Base-by-base conservation (phyloP, 2,797 vertebrate genomes). In the Luscinia luscinia region DNA sequence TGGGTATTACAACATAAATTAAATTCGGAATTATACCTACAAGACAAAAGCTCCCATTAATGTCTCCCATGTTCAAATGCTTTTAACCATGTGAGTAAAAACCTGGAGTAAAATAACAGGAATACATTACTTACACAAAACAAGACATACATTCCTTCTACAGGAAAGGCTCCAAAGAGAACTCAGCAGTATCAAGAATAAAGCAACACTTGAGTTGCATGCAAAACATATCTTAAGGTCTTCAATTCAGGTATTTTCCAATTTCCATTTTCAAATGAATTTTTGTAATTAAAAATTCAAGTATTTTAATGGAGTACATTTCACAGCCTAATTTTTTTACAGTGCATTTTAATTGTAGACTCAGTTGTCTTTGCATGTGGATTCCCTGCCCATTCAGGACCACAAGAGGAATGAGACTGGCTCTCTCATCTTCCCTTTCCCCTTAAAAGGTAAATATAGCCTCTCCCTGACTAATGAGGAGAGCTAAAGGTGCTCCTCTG, bases 1-100 rank as follows among this genome's bases (percentile, higher is more conserved):
- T 99, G 58, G 99, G 99, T 94, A 99, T 99, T 95, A 99, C 97
- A 9, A 99, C 98, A 69, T 99, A 99, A 94, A 99, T 98, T 97
- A 99, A 97, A 90, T 98, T 98, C 6, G 98, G 98, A 97, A 99
- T 97, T 98, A 99, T 98, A 61, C 99, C 99, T 99, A 95, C 7
- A 97, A 95, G 77, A 93, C 83, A 93, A 78, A 80, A 57, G 24
- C 45, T 90, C 21, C 79, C 48, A 78, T 96, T 67, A 96, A 78
- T 32, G 12, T 51, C 32, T 92, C 22, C 51, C 22, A 6, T 38
- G 32, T 12, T 90, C 48, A 95, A 93, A 85, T 77, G 66, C 38
- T 36, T 58, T 62, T 20, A 61, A 76, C 2, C 5, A 7, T 2
- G 0, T 58, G 9, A 87, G 38, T 59, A 84, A 86, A 93, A 73